A percentile compares a stretch with the other conserved stretches of the same genome.
These are phyloP conservation scores for Alouatta palliata DNA, from an alignment of 2,113 vertebrate species.

Conservation along the genomic window DNA sequence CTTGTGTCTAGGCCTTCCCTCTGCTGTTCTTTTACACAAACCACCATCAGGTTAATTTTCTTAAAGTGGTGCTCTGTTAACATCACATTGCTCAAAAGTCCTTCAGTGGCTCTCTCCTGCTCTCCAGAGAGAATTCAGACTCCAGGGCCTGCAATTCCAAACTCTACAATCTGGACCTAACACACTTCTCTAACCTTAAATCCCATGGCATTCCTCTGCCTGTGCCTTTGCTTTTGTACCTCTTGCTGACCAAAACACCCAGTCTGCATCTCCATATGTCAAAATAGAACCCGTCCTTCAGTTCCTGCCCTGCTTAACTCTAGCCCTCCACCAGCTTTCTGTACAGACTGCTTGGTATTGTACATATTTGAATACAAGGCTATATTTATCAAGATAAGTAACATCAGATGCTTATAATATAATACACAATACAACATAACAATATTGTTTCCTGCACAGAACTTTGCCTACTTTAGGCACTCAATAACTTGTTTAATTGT, in stretches of 20 bases:
- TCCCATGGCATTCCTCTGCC: background rate
- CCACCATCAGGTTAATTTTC: conserved; percentile 16
- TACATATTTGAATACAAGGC: background rate
- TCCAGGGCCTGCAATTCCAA: background rate
- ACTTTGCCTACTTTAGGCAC: conserved; percentile 6
- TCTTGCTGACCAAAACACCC: background rate
- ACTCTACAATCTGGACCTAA: background rate
- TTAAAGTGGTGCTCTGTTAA: background rate
- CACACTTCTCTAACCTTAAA: background rate
- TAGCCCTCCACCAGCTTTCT: background rate
- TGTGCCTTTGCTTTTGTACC: background rate
- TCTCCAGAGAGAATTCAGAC: background rate
- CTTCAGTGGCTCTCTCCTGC: background rate
- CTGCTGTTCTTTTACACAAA: background rate
- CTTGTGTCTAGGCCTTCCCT: background rate
- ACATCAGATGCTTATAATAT: background rate
- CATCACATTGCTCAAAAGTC: background rate
- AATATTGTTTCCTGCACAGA: background rate
- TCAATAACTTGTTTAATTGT: background rate
- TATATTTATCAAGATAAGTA: background rate
- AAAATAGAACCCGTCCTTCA: background rate
- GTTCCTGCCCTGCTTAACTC: background rate
- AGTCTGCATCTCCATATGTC: background rate
- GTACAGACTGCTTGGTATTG: background rate
- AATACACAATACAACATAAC: background rate